Base-by-base conservation (phyloP, 2,113 vertebrate species). In the Opisthocomus hoazin region DNA sequence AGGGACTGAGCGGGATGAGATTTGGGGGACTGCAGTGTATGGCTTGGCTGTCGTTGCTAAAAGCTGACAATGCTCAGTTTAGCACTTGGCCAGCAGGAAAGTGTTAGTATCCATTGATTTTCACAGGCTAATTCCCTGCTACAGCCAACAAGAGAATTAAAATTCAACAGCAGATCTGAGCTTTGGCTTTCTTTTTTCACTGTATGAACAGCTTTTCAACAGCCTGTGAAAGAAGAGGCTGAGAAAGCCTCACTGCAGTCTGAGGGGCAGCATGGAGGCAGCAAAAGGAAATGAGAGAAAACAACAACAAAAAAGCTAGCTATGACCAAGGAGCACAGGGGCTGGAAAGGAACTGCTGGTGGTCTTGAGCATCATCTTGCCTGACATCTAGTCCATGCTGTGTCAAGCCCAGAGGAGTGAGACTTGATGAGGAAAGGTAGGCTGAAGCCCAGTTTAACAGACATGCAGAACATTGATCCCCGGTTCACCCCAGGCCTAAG, bases 261-360 rank as follows among this genome's bases (percentile, higher is more conserved):
- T 11, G 18, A 80, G 58, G 58, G 32, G 14, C 48, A 64, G 22
- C 71, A 39, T 3, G 6, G 43, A 57, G 12, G 9, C 48, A 89
- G 69, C 19, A 76, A 83, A 18, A 70, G 23, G n/a, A 85, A 76
- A 51, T 63, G n/a, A 79, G 65, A 63, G n/a, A 36, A 36, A 92
- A 23, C 0, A 14, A 36, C 29, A n/a, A 20, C 4, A 45, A 14
- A 12, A 56, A 29, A 19, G 1, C 2, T 39, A 58, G 19, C 20
- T 58, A 45, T 6, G 19, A 78, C 37, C 37, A 75, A 63, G 37
- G 17, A 82, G 21, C 7, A 1, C n/a, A 53, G 19, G n/a, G 43
- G 15, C 15, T 75, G 37, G 24, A 79, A 68, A 53, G 4, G 37
- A 70, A 43, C 5, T 45, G 9, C 6, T 75, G 3, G 5, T 75